Evolutionary conservation across 2,113 vertebrate species (phyloP).

Genomic region (Oryzias curvinotus): DNA sequence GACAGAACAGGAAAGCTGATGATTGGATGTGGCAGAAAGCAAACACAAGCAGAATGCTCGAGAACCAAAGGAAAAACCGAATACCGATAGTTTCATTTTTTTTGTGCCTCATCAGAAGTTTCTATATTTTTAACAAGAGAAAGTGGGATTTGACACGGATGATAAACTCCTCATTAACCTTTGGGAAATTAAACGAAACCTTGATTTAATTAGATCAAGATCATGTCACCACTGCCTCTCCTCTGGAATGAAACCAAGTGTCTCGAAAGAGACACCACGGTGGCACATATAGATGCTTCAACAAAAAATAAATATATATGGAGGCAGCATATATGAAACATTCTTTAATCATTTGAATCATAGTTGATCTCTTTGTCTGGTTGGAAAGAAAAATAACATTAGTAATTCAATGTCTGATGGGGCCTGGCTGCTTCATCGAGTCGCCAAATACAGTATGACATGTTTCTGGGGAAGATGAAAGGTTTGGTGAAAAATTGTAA

Average conservation of each 20-base stretch:
- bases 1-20: constrained; percentile 36
- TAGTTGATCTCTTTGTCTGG: constrained; percentile 25
- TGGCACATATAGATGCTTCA: background rate
- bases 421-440: background rate
- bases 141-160: constrained; percentile 54
- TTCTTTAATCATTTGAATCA: constrained; percentile 15
- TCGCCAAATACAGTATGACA: constrained; percentile 36
- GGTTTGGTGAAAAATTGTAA: constrained; percentile 37
- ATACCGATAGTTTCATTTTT: constrained; percentile 44
- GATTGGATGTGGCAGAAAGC: constrained; percentile 43
- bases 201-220: constrained; percentile 74
- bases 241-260: constrained; percentile 47
- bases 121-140: constrained; percentile 39
- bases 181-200: constrained; percentile 69
- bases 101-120: constrained; percentile 39
- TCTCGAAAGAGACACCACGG: constrained; percentile 4
- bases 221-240: constrained; percentile 56
- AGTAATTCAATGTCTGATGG: constrained; percentile 47
- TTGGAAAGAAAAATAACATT: constrained; percentile 25
- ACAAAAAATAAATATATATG: constrained; percentile 4
- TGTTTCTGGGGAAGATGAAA: constrained; percentile 40
- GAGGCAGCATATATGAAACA: constrained; percentile 14
- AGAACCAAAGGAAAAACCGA: constrained; percentile 33
- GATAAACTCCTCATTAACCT: constrained; percentile 76
- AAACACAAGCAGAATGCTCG: constrained; percentile 23